A percentile compares a stretch with the other conserved stretches of the same genome.
These are phyloP conservation scores for Lasioglossum baleicum DNA, from an alignment of 1,140 invertebrate species.

Conservation along the genomic window DNA sequence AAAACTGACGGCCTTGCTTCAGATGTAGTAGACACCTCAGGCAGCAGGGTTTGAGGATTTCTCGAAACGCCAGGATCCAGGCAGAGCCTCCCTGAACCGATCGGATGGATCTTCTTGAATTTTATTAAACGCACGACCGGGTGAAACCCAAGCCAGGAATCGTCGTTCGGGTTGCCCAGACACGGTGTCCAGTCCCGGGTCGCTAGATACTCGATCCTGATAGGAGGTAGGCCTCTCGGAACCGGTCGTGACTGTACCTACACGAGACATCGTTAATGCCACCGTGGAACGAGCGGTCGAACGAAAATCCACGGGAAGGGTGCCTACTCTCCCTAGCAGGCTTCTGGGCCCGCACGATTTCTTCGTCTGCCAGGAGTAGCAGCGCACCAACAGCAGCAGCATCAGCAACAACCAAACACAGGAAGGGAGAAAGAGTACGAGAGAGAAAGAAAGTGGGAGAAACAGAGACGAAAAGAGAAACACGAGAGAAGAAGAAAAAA, in stretches of 20 bases:
- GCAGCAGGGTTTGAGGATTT: no score
- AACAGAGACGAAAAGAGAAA: no score
- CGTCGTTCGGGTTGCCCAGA: slow-evolving; percentile 1
- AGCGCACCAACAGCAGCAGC: not conserved
- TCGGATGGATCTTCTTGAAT: no score
- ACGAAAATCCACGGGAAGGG: slow-evolving; percentile 51
- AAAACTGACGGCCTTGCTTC: no score
- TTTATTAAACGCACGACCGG: no score
- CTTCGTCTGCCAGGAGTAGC: slow-evolving; percentile 15
- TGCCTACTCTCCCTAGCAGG: slow-evolving; percentile 14
- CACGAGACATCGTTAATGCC: slow-evolving; percentile 64
- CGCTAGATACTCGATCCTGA: slow-evolving; percentile 56
- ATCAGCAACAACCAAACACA: not conserved
- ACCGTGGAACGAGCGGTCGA: slow-evolving; percentile 49
- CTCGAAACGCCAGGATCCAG: no score
- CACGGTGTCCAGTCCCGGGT: slow-evolving; percentile 31
- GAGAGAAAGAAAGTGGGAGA: no score
- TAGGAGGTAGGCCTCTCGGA: slow-evolving; percentile 58
- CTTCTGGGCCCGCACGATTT: slow-evolving; percentile 35
- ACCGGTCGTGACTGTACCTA: slow-evolving; percentile 65
- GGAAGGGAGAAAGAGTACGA: no score
- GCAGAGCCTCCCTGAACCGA: no score
- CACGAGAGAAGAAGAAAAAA: not conserved
- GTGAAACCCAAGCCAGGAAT: slow-evolving; percentile 39
- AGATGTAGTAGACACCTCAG: no score